Evolutionary conservation across 2,797 vertebrate species (phyloP), one percentile per base, ranked within the genome.

Genomic region (Diplodus puntazzo): DNA sequence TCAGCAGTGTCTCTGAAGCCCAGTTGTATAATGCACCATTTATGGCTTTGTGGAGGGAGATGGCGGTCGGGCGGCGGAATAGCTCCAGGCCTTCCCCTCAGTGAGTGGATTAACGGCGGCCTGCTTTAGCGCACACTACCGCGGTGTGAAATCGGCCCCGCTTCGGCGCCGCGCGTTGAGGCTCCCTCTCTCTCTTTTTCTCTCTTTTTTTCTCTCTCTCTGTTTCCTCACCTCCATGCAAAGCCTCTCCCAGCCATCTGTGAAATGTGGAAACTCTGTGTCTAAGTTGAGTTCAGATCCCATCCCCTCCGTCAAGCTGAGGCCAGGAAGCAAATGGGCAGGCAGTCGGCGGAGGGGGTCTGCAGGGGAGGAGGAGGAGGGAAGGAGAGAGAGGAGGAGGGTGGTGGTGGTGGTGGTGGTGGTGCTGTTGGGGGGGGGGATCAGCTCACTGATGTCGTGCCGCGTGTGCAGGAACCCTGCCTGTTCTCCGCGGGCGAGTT

Each of bases 261-360:
- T 96, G 95, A 96, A 96, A 96, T 95, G 94, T 94, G 92, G 91
- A 95, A 94, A 94, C 94, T 95, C 94, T 95, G 95, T 94, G 94
- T 95, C 93, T 95, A 95, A 95, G 94, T 95, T 94, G 92, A 94
- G 94, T 94, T 94, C 90, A 93, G 94, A 96, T 95, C 92, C 92
- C 93, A 93, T 92, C 92, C 92, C 88, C 90, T 91, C 89, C 86
- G 88, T 90, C 92, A 88, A 92, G 88, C 93, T 82, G 89, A 87
- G 92, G 93, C 93, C 93, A 95, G 93, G 90, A 93, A 92, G 92
- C 91, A 87, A 93, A 89, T 85, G 92, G 93, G 89, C 91, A 94
- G 90, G 91, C 92, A 87, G 83, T 89, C 87, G 86, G 82, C 23
- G 13, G 83, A 81, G 81, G 81, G 88, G 82, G 76, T 74, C 80